A percentile compares a stretch with the other conserved stretches of the same genome.
These are phyloP conservation scores for Periophthalmodon schlosseri DNA, from an alignment of 2,113 vertebrate genomes.

Conservation along the genomic window DNA sequence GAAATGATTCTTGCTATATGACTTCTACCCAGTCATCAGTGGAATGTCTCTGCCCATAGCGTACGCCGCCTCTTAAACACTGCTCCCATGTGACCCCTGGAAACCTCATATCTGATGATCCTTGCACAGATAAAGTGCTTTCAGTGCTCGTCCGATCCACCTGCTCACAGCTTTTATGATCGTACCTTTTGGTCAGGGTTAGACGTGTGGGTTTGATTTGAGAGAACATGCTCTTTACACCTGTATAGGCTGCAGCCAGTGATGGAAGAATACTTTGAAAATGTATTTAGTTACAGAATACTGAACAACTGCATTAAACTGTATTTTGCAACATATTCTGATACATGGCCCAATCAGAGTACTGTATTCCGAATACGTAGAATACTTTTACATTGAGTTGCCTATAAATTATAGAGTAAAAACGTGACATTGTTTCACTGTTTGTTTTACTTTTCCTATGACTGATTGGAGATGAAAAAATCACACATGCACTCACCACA, in stretches of 20 bases:
- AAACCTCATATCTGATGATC: constrained; percentile 24
- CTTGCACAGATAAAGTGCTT: constrained; percentile 12
- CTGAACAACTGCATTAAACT: constrained; percentile 5
- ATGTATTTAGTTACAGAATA: no score
- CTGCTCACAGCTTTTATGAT: constrained; percentile 1
- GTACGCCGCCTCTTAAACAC: neutral
- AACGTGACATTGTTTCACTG: no score
- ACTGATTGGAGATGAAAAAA: no score
- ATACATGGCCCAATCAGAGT: no score
- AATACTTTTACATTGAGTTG: no score
- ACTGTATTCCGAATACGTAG: no score
- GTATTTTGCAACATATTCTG: no score
- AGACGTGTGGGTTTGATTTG: neutral
- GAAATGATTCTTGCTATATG: neutral
- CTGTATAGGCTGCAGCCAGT: neutral
- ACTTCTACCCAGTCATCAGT: neutral
- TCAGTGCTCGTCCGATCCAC: constrained; percentile 12
- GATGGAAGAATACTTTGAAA: no score
- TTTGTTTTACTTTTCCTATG: no score
- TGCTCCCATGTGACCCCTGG: constrained; percentile 8
- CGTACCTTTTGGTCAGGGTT: neutral
- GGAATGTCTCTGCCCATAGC: neutral
- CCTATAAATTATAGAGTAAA: no score
- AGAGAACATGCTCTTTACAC: neutral
- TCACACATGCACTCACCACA: no score